Evolutionary conservation across 2,888 invertebrate species (phyloP).

Genomic region (Atherix ibis): DNA sequence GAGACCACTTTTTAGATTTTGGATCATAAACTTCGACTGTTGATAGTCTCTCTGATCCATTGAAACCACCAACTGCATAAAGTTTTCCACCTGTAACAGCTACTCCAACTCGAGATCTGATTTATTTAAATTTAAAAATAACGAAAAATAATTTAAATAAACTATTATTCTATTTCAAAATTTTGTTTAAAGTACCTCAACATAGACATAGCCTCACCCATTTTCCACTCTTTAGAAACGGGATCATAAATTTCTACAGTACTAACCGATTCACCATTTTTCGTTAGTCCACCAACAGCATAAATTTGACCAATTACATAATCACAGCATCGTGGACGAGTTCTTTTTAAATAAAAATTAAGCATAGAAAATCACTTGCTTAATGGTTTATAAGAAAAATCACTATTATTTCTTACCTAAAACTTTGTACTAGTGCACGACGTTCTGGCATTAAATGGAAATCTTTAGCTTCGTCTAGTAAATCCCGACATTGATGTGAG

Average conservation of each 20-base stretch:
- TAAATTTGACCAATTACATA: slow-evolving; percentile 64
- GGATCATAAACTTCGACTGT: slow-evolving; percentile 78
- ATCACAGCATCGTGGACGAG: slow-evolving; percentile 58
- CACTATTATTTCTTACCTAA: slow-evolving; percentile 23
- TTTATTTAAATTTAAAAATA: slow-evolving; percentile 2
- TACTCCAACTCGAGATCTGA: slow-evolving; percentile 64
- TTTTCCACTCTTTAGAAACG: slow-evolving; percentile 48
- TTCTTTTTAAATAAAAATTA: slow-evolving; percentile 28
- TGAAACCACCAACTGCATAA: slow-evolving; percentile 73
- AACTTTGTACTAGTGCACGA: slow-evolving; percentile 57
- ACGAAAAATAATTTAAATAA: slow-evolving; percentile 1
- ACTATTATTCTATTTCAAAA: slow-evolving; percentile 1
- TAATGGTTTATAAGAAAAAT: too few relatives aligned
- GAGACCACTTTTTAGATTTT: slow-evolving; percentile 51
- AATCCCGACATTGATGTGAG: slow-evolving; percentile 67
- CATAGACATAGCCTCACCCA: slow-evolving; percentile 71
- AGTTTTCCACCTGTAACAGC: slow-evolving; percentile 63
- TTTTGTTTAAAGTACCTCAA: slow-evolving; percentile 33
- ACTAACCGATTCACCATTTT: slow-evolving; percentile 66
- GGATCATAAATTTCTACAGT: slow-evolving; percentile 78
- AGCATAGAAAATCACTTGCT: background rate
- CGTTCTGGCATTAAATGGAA: slow-evolving; percentile 78
- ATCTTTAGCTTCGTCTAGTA: slow-evolving; percentile 75
- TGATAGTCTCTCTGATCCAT: slow-evolving; percentile 63
- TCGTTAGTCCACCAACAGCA: slow-evolving; percentile 73